Evolutionary conservation across 2,888 invertebrate genomes (phyloP).

Genomic region (Steinernema hermaphroditum): DNA sequence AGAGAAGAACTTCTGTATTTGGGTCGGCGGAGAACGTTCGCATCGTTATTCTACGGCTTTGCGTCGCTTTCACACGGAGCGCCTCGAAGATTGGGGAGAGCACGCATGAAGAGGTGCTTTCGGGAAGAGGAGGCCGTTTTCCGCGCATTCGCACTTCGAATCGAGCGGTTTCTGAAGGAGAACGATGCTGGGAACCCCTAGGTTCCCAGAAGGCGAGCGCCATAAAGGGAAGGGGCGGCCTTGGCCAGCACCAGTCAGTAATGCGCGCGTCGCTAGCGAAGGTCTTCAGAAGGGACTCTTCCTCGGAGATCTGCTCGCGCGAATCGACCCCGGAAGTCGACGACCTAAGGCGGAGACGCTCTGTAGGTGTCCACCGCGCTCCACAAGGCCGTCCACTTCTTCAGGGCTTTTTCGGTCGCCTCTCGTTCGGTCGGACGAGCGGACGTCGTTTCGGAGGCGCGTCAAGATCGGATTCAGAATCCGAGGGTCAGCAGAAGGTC

Average conservation of each 20-base stretch:
- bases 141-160: background rate
- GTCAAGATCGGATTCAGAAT: background rate
- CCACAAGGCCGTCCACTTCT: background rate
- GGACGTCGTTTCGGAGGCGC: background rate
- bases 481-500: background rate
- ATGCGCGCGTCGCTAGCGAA: background rate
- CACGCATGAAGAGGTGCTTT: background rate
- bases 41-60: background rate
- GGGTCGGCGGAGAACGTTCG: background rate
- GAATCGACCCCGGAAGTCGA: background rate
- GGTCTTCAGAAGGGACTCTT: constrained; percentile 1
- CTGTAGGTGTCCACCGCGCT: background rate
- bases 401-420: background rate
- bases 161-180: background rate
- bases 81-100: too few relatives aligned
- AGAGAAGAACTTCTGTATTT: background rate
- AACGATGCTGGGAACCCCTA: background rate
- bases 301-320: background rate
- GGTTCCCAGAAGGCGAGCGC: background rate
- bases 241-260: background rate
- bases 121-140: background rate
- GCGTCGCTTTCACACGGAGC: too few relatives aligned
- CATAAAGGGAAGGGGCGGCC: background rate
- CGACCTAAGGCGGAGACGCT: background rate
- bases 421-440: background rate